Conservation (phyloP, 2,797 vertebrate species). For the Spatula versicolor region DNA sequence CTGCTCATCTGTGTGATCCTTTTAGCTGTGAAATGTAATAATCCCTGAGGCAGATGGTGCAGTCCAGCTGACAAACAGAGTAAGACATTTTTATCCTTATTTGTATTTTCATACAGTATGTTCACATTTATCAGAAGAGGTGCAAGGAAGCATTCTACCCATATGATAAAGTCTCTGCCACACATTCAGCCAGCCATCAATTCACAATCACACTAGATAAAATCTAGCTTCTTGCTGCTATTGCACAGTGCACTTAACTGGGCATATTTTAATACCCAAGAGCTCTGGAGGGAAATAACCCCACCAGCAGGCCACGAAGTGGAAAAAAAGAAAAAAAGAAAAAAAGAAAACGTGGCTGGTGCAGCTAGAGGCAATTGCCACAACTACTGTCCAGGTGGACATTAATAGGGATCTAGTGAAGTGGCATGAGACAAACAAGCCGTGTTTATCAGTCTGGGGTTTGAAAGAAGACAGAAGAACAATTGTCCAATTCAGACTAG, state of each 20-base stretch:
- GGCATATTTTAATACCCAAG: not conserved
- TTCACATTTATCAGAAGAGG: not conserved
- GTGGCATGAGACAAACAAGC: not conserved
- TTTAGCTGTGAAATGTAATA: not conserved
- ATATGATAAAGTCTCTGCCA: not conserved
- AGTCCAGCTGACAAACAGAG: rapidly evolving
- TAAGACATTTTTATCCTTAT: not conserved
- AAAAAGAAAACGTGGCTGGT: not conserved
- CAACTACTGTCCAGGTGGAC: not conserved
- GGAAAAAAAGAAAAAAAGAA: not conserved
- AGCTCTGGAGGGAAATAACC: not conserved
- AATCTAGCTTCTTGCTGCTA: not conserved
- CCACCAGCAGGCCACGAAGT: not conserved
- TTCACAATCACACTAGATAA: not conserved
- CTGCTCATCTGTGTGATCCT: conserved; percentile 11
- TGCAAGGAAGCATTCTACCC: rapidly evolving
- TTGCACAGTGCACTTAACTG: no score
- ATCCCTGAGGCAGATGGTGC: rapidly evolving
- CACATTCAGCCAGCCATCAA: not conserved
- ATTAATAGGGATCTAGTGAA: not conserved
- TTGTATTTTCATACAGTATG: not conserved
- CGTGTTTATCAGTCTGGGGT: not conserved
- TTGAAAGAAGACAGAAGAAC: not conserved
- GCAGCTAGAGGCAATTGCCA: not conserved
- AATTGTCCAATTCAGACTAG: not conserved